Conservation (phyloP, 53 echinoderm and acorn worm species). For the Holothuria leucospilota region DNA sequence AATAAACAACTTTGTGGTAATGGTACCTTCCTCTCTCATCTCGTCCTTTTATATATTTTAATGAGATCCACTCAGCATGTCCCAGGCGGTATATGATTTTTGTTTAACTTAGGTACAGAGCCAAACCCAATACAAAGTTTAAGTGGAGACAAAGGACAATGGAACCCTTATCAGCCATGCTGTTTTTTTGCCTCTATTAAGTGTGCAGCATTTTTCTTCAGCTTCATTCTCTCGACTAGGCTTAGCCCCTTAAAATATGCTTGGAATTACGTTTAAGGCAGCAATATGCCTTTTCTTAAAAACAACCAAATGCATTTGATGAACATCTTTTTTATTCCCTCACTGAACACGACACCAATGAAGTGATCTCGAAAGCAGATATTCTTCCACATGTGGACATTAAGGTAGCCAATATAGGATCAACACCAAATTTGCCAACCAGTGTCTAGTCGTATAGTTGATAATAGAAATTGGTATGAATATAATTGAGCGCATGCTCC, state of each 20-base stretch:
- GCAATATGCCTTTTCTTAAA: not conserved
- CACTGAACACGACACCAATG: not conserved
- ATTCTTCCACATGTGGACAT: conserved; percentile 18
- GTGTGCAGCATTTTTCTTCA: no score
- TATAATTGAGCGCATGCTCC: conserved; percentile 65
- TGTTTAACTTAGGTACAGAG: not conserved
- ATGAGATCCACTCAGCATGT: not conserved
- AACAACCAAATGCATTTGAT: not conserved
- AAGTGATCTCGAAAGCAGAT: conserved; percentile 11
- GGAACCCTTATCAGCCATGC: not conserved
- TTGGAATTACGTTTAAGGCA: not conserved
- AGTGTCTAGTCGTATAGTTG: not conserved
- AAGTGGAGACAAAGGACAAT: not conserved
- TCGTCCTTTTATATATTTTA: not conserved
- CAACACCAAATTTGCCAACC: not conserved
- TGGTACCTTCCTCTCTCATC: no score
- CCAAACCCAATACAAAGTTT: not conserved
- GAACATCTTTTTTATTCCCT: not conserved
- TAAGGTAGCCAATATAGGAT: conserved; percentile 28
- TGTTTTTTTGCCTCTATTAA: not conserved
- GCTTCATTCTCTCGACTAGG: not conserved
- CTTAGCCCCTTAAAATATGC: no score
- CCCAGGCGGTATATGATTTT: not conserved
- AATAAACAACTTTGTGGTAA: no score
- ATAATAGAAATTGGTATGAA: conserved; percentile 45